Evolutionary conservation across 1,140 invertebrate genomes (phyloP).

Genomic region (Drosophila sp.): DNA sequence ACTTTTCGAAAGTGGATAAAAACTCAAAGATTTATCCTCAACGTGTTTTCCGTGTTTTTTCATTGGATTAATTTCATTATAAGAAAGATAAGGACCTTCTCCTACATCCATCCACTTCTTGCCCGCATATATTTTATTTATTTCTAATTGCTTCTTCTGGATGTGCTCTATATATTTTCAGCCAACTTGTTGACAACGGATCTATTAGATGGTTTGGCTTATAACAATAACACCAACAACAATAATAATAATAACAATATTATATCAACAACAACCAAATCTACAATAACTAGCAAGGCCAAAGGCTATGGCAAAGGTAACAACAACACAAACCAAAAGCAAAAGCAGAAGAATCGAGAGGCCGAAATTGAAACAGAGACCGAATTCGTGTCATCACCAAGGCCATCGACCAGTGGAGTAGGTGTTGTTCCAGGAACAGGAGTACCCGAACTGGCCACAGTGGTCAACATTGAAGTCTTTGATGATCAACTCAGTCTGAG

Average conservation of each 20-base stretch:
- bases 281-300: not conserved
- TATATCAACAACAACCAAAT: conserved; percentile 33
- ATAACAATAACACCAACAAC: conserved; percentile 58
- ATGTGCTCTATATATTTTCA: conserved; percentile 6
- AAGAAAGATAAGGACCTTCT: too few species aligned
- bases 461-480: conserved; percentile 83
- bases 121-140: not conserved
- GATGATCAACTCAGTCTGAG: conserved; percentile 91
- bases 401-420: conserved; percentile 33
- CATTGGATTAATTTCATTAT: too few species aligned
- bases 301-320: not conserved
- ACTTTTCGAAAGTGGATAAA: too few species aligned
- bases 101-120: not conserved
- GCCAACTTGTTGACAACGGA: conserved; percentile 55
- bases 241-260: conserved; percentile 58
- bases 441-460: conserved; percentile 56
- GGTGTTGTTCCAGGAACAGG: not conserved
- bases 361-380: conserved; percentile 7
- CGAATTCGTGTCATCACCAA: conserved; percentile 27
- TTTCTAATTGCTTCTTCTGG: not conserved
- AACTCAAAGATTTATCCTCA: too few species aligned
- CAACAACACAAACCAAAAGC: conserved; percentile 6
- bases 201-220: conserved; percentile 54
- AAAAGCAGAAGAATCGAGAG: not conserved
- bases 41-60: too few species aligned